phyloP scores from a whole-genome alignment of 2,797 vertebrate genomes.

The Neomorphus geoffroyi region DNA sequence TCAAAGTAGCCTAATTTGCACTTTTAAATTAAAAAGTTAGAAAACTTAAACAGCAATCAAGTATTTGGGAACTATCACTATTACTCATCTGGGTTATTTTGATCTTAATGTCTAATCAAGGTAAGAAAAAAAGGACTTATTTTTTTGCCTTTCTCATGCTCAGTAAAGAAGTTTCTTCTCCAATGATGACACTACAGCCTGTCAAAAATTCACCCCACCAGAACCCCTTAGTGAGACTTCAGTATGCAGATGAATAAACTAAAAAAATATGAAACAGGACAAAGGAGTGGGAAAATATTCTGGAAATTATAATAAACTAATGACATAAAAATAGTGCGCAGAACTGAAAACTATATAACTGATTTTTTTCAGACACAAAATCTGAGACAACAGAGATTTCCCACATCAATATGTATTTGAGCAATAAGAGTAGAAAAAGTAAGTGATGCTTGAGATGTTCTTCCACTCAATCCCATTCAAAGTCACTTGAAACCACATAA shows the following conservation, averaged over 20 bases:
- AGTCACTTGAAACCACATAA: background rate
- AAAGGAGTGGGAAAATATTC: background rate
- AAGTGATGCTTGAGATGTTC: background rate
- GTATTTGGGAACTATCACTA: background rate
- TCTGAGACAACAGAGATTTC: background rate
- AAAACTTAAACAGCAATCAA: background rate
- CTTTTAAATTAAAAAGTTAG: background rate
- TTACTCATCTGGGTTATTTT: background rate
- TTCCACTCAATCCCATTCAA: background rate
- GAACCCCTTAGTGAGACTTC: background rate
- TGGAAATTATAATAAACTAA: background rate
- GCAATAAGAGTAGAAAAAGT: background rate
- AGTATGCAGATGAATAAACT: background rate
- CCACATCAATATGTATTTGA: background rate
- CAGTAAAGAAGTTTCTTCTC: background rate
- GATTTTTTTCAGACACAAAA: background rate
- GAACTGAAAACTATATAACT: background rate
- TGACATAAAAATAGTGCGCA: background rate
- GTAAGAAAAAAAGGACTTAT: background rate
- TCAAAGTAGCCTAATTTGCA: background rate
- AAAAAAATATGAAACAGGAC: background rate
- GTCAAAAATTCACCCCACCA: background rate
- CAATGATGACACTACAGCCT: background rate
- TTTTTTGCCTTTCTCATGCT: background rate
- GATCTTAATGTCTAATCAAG: background rate